Evolutionary conservation across 2,888 invertebrate species (phyloP), one percentile per base, ranked within the genome.

Genomic region (Hololepta plana): DNA sequence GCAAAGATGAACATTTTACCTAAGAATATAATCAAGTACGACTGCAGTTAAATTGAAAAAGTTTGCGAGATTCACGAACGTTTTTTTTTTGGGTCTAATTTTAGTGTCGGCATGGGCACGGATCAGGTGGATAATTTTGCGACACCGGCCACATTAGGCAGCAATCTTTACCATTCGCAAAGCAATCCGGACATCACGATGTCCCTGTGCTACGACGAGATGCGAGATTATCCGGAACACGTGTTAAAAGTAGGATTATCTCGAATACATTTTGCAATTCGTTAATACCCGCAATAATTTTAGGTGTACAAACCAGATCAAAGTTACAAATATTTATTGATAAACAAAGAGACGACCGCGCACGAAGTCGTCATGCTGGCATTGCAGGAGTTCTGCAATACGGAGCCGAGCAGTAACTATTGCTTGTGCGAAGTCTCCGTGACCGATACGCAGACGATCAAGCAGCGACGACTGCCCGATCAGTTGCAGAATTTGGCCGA

Each of bases 331-430:
- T 96, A 91, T 59, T 68, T 98, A 36, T 67, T 91, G 35, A 85
- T 98, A 31, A 88, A 93, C 53, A 93, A 93, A 61, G 90, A 81
- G 50, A 81, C 81, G 13, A 81, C 80, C 17, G 79, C 80, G 4
- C 74, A 81, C 46, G 80, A 81, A 54, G 93, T 98, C 28, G 95
- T 96, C 2, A 95, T 96, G 88, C 59, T 98, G 42, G 85, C 96
- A 1, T 61, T 98, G 29, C 84, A 87, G 50, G 93, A 93, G 54
- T 96, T 96, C 57, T 87, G 91, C 28, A 85, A 91, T 40, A 82
- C 85, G 26, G 91, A 93, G 47, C 79, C 85, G 12, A 90, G 90
- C 59, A 85, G 88, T 12, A 81, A 91, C 49, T 32, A 28, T 17
- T 7, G 17, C n/a, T n/a, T 96, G 21, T 93, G 91, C 53, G 95